Evolutionary conservation across 2,113 vertebrate genomes (phyloP), one percentile per base, ranked within the genome.

Genomic region (Actenoides lindsayi): DNA sequence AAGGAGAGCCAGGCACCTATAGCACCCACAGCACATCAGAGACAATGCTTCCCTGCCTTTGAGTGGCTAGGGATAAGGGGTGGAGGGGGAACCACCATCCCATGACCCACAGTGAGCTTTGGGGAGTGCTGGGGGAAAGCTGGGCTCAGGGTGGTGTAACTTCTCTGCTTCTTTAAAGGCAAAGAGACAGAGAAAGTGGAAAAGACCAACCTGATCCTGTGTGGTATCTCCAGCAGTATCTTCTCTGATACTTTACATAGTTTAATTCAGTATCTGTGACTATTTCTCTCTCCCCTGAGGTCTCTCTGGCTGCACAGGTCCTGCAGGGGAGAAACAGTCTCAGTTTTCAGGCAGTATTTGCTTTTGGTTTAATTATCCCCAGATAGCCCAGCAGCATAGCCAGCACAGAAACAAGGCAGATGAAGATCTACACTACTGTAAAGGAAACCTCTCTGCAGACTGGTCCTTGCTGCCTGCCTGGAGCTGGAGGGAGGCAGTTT

Each of bases 221-320:
- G 39, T 28, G 24, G 28, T 42, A 68, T 69, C 87, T 89, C 17
- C 57, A 59, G 28, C 17, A n/a, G 41, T 68, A 51, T 62, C 50
- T 94, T 69, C 35, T 89, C 60, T 57, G 42, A 41, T 46, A 57
- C 33, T 92, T 89, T 56, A 81, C 11, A 11, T 11, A 14, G 25
- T 78, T 92, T 84, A 84, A 90, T 93, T 94, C 62, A 62, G 31
- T 95, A 23, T 91, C 77, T 82, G 60, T 75, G 64, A 68, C 65
- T 92, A 50, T 81, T 94, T 83, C n/a, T 6, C 50, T 67, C 31
- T 89, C 80, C 88, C 63, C 50, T 71, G 56, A 75, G 86, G 42
- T 83, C 60, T 63, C 69, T 67, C 37, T 57, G 71, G 25, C 31
- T 67, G 30, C 48, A 64, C 9, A 71, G 46, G 73, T 90, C 69